A percentile compares a stretch with the other conserved stretches of the same genome.
These are phyloP conservation scores for Machaerirhynchus nigripectus DNA, from an alignment of 2,113 vertebrate genomes.

Conservation along the genomic window DNA sequence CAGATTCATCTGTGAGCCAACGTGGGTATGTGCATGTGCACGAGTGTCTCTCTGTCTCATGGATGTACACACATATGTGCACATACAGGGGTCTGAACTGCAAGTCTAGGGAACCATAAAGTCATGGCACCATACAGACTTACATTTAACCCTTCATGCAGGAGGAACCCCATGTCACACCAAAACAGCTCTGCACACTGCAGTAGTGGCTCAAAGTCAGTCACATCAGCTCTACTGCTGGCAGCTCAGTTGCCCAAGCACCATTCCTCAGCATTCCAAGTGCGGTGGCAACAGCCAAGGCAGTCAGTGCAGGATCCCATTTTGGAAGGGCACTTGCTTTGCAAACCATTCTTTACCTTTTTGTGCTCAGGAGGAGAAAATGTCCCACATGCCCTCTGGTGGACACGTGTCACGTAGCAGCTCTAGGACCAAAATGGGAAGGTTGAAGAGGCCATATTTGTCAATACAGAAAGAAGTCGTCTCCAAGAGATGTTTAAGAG, in stretches of 20 bases:
- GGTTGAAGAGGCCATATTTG: constrained; percentile 40
- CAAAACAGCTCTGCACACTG: background rate
- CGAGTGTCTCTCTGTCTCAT: background rate
- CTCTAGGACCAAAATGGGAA: background rate
- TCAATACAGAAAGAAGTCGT: background rate
- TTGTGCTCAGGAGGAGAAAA: background rate
- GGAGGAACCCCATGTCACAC: background rate
- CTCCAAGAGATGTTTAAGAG: background rate
- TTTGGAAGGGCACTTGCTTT: background rate
- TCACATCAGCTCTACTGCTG: background rate
- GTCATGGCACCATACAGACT: background rate
- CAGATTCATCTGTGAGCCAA: background rate
- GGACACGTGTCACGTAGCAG: constrained; percentile 46
- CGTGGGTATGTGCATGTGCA: background rate
- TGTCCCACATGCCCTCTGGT: constrained; percentile 68
- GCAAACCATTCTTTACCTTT: background rate
- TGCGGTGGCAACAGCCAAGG: background rate
- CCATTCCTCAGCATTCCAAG: background rate
- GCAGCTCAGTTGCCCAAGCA: background rate
- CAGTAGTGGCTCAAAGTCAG: background rate
- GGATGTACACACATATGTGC: background rate
- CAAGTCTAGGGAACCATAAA: background rate
- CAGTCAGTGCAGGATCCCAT: background rate
- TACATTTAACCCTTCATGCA: background rate
- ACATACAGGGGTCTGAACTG: background rate